Evolutionary conservation across 2,888 invertebrate species (phyloP), one percentile per base, ranked within the genome.

Genomic region (Crepidodera aurea): DNA sequence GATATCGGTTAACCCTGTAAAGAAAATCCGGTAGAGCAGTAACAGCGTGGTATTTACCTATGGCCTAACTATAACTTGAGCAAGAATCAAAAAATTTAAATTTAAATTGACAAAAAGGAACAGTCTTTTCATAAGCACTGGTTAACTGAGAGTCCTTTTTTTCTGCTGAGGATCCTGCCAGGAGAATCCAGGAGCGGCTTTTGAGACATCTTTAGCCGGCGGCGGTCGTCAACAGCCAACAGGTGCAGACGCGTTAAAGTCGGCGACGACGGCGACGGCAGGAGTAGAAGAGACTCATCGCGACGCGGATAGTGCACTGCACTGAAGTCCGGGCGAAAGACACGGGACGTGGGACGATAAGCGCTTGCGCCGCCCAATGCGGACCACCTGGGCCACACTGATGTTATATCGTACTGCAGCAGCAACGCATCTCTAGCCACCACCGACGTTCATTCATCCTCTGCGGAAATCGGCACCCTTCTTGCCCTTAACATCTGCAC

Each of bases 301-400:
- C 70, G 71, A 66, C 68, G 74, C 74, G 71, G 62, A 62, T 68
- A 62, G 72, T 69, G 72, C 69, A 71, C 71, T 73, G 73, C 70
- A 70, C 72, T 72, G 71, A 69, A 70, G 72, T 71, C 69, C 72
- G 68, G 71, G 60, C 62, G 42, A 60, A 60, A 60, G 68, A 57
- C 68, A 63, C 63, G 40, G 40, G 68, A 68, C 69, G 63, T 62
- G 62, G 59, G 56, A 44, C 44, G 65, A 42, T 65, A 69, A 70
- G 77, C 78, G 78, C 76, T 73, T 71, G 75, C 77, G 74, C 72
- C 76, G 71, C 69, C 71, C 78, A 78, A 74, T 79, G 79, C 79
- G 79, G 79, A 78, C 75, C 77, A 75, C 76, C 77, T 75, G 76
- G 73, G 73, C 75, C 69, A 70, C 70, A 69, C 64, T 68, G 70